Base-by-base conservation (phyloP, 2,888 invertebrate species). In the Erebia aethiops region DNA sequence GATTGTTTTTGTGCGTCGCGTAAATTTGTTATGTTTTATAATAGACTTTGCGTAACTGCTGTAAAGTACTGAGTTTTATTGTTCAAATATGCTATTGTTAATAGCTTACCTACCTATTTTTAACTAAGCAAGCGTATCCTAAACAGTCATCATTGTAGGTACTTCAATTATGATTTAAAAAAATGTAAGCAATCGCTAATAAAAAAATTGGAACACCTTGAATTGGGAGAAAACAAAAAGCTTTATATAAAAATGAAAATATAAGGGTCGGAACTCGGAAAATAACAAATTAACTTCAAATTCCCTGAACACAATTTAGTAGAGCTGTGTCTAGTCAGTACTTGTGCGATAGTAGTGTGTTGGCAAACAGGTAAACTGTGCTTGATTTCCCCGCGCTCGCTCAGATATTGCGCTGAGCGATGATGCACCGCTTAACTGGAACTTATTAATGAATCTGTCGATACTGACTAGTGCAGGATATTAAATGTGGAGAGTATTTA, bases 331-430 rank as follows among this genome's bases (percentile, higher is more conserved):
- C 61, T 67, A 57, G 62, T 64, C 69, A 35, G 69, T 61, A 18
- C 63, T 18, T 7, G 13, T 26, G 26, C 56, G 11, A 10, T 49
- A 46, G 58, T 26, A 62, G 62, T 57, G 43, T 66, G 71, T 68
- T 66, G 73, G 77, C 75, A 79, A 78, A 78, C 76, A 76, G 76
- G 78, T 78, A 79, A 78, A 73, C 77, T 76, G 74, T 75, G 71
- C 77, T 78, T 82, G 82, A 85, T 85, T 84, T 84, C 84, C 83
- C 82, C 76, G 79, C 77, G 72, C 80, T 78, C 73, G 71, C 77
- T 75, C 75, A 72, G 71, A 73, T 77, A 74, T 76, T 71, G 76
- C 76, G 60, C 73, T 78, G 78, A 79, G 78, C 77, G 78, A 79
- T 79, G 78, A 78, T 78, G 75, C 78, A 75, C 72, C 77, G 73